These are phyloP conservation scores for Typhlichthys eigenmanni DNA, from an alignment of 2,797 vertebrate species.

Conservation along the genomic window DNA sequence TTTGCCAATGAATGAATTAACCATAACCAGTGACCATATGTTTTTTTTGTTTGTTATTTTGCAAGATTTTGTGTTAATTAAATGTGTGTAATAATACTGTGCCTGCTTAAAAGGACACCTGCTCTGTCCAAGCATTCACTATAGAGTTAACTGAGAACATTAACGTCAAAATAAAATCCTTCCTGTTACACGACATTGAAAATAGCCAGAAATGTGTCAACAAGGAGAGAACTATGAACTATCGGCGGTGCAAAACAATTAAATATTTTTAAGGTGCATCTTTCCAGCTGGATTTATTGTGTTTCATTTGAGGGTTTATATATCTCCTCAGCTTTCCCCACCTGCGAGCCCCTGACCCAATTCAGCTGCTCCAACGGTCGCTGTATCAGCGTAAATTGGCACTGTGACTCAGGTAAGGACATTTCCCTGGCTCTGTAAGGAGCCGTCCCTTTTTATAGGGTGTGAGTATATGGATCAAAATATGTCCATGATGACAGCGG, in stretches of 20 bases:
- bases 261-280: too few relatives aligned
- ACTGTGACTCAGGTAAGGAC: constrained; percentile 90
- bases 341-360: constrained; percentile 89
- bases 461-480: not conserved
- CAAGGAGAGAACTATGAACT: too few relatives aligned
- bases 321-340: constrained; percentile 85
- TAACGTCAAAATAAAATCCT: not conserved
- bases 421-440: not conserved
- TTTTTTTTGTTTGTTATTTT: too few relatives aligned
- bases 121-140: not conserved
- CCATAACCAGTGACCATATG: too few relatives aligned
- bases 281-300: constrained; percentile 3
- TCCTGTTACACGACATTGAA: too few relatives aligned
- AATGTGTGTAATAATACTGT: too few relatives aligned
- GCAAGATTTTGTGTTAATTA: too few relatives aligned
- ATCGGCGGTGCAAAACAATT: too few relatives aligned
- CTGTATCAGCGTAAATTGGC: constrained; percentile 93
- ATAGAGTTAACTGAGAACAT: not conserved
- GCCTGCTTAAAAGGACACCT: too few relatives aligned
- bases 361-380: constrained; percentile 93
- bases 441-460: too few relatives aligned
- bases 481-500: not conserved
- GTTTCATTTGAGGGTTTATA: constrained; percentile 27
- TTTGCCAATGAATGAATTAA: too few relatives aligned
- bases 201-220: too few relatives aligned